phyloP scores from a whole-genome alignment of 2,797 vertebrate genomes.

The Staurois parvus region DNA sequence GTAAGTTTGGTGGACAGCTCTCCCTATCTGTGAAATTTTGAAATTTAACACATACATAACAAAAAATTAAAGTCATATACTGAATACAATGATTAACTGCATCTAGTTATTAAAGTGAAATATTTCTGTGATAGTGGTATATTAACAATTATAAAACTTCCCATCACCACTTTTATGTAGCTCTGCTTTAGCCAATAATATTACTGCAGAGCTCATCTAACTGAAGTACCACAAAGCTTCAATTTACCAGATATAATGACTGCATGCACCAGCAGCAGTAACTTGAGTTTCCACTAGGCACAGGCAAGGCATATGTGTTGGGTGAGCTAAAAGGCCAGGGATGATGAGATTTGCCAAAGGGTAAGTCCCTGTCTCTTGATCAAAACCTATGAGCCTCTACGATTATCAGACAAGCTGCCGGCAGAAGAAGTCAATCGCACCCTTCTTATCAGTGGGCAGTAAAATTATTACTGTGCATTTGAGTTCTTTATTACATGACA shows the following conservation, averaged over 20 bases:
- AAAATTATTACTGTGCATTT: neutral
- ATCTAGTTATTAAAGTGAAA: no score
- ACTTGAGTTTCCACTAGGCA: neutral
- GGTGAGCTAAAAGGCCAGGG: conserved; percentile 32
- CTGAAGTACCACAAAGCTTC: neutral
- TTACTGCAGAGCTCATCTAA: neutral
- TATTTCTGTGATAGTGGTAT: no score
- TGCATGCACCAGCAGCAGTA: neutral
- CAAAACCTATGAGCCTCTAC: conserved; percentile 1
- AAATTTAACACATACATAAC: no score
- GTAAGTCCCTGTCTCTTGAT: conserved; percentile 36
- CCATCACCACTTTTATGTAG: no score
- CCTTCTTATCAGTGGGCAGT: neutral
- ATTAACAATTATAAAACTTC: no score
- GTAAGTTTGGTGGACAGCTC: no score
- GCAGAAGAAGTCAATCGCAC: conserved; percentile 10
- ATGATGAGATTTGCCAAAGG: conserved; percentile 32
- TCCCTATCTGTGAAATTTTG: no score
- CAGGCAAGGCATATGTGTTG: conserved; percentile 8
- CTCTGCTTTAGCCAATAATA: neutral
- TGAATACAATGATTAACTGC: no score
- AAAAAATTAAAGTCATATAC: no score
- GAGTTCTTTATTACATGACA: conserved; percentile 4
- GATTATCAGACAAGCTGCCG: conserved; percentile 4
- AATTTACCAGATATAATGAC: conserved; percentile 6